Evolutionary conservation across 2,113 vertebrate species (phyloP).

Genomic region (Chamaetylas fuelleborni): DNA sequence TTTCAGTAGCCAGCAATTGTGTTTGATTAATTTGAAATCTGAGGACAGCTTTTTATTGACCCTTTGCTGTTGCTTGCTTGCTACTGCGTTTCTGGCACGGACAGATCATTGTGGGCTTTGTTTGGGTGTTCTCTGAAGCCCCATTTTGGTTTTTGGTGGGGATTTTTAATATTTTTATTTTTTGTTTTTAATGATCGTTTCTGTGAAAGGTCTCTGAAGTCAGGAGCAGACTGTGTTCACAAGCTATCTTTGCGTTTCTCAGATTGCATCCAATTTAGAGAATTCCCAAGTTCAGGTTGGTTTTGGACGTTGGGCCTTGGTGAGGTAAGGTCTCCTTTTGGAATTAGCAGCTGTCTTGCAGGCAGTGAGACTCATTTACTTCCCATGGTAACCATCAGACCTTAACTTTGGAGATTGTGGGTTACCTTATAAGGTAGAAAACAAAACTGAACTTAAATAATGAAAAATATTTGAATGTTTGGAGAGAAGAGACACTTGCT

Average conservation of each 20-base stretch:
- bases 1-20: neutral
- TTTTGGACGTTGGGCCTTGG: neutral
- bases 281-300: neutral
- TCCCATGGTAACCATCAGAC: fast-evolving
- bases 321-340: fast-evolving
- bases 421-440: neutral
- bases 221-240: neutral
- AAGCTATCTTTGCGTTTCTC: neutral
- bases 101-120: neutral
- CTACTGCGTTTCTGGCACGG: neutral
- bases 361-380: neutral
- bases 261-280: neutral
- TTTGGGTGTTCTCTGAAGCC: neutral
- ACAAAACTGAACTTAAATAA: neutral
- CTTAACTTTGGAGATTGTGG: neutral
- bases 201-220: neutral
- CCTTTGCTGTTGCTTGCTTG: neutral
- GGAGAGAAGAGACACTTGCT: neutral
- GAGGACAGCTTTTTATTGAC: neutral
- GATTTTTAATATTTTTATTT: neutral
- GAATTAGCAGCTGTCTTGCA: neutral
- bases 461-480: neutral
- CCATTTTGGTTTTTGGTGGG: neutral
- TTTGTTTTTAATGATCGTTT: neutral
- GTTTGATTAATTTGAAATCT: neutral